Base-by-base conservation (phyloP, 2,888 invertebrate species). In the Darwinula stevensoni region DNA sequence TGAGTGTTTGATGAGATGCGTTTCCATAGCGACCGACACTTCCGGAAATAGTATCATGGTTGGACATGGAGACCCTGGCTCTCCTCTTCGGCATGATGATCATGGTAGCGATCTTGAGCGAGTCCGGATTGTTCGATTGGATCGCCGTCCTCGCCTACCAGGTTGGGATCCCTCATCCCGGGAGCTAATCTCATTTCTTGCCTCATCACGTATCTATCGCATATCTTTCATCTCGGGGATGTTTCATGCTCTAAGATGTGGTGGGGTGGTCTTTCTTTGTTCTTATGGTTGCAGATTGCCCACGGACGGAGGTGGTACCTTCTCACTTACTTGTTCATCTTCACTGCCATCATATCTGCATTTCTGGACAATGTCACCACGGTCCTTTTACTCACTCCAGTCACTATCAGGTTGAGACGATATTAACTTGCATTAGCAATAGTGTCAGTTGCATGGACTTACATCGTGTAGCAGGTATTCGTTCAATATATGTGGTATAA, bases 21-120 rank as follows among this genome's bases (percentile, higher is more conserved):
- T 36, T 37, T 30, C 5, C 14, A 13, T 27, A 63, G 53, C 59
- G 76, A 33, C 82, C 84, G 1, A 62, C 69, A 0, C 62, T 76
- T 47, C 56, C 58, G 1, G 73, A 74, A 50, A 59, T 84, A 31
- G 62, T 82, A 4, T 65, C 69, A 5, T 86, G 82, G 82, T 63
- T 84, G 42, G 78, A 84, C 41, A 61, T 72, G 42, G 78, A 80
- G 44, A 72, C 78, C 0, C 47, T 80, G 4, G 56, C 75, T 11
- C 49, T 80, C 17, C 57, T 80, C 2, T 76, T 78, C 49, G 71
- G 78, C 31, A 84, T 84, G 84, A 84, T 86, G 84, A 62, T 76
- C 5, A 55, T 84, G 4, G 80, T 84, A 0, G 69, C 75, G 1
- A 67, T 84, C 31, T 54, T 84, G 28, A 71, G 76, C 0, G 80